Conservation (phyloP, 64 coral and sea anemone genomes). For the Dendrophyllia cribrosa region DNA sequence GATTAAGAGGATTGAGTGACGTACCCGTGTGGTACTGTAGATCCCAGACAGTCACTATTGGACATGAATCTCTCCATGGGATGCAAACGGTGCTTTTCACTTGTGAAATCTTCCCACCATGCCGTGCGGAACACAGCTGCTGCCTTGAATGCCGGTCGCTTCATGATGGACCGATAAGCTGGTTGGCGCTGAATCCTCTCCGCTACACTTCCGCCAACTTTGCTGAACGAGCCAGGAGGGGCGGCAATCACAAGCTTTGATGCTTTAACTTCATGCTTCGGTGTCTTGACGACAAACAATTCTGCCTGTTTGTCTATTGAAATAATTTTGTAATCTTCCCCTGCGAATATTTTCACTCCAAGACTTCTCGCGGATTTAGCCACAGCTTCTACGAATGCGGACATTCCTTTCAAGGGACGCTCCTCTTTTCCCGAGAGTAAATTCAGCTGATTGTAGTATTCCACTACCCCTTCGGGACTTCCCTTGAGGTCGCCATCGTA, state of each 20-base stretch:
- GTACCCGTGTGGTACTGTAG: slow-evolving; percentile 41
- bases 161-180: slow-evolving; percentile 35
- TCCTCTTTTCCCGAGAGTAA: slow-evolving; percentile 18
- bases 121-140: slow-evolving; percentile 33
- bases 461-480: slow-evolving; percentile 16
- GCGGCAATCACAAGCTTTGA: slow-evolving; percentile 43
- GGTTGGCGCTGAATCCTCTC: slow-evolving; percentile 18
- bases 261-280: background rate
- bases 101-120: slow-evolving; percentile 48
- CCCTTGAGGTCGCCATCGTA: slow-evolving; percentile 38
- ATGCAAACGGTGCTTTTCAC: background rate
- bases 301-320: background rate
- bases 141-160: slow-evolving; percentile 29
- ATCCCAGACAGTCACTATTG: slow-evolving; percentile 44
- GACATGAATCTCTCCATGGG: slow-evolving; percentile 59
- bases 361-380: background rate
- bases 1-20: background rate
- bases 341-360: slow-evolving; percentile 5
- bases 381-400: background rate
- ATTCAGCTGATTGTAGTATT: slow-evolving; percentile 24
- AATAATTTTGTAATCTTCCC: background rate
- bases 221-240: slow-evolving; percentile 27
- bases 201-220: slow-evolving; percentile 27
- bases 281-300: background rate
- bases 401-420: slow-evolving; percentile 37